These are phyloP conservation scores for Gobio gobio DNA, from an alignment of 2,113 vertebrate genomes.

Conservation along the genomic window DNA sequence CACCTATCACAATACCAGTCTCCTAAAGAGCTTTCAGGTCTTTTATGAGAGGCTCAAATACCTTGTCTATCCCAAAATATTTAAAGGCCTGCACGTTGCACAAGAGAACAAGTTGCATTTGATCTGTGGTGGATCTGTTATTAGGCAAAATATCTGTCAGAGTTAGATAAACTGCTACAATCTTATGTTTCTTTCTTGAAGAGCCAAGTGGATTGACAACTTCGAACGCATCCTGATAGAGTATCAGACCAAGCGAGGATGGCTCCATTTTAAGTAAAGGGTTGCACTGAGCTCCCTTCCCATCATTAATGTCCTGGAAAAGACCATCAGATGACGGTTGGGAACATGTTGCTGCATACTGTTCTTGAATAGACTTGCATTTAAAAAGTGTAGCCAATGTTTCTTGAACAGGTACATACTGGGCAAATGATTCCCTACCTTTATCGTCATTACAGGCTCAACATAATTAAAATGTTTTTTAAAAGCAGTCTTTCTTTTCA, in stretches of 20 bases:
- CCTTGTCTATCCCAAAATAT: no score
- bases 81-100: no score
- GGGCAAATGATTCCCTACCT: not conserved
- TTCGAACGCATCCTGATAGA: not conserved
- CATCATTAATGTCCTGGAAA: no score
- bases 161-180: slow-evolving; percentile 1
- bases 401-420: slow-evolving; percentile 3
- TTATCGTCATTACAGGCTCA: not conserved
- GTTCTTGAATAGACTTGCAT: not conserved
- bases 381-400: slow-evolving; percentile 15
- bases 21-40: not conserved
- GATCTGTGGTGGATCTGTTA: not conserved
- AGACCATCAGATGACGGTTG: not conserved
- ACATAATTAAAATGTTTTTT: no score
- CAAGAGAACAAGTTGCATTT: not conserved
- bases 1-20: no score
- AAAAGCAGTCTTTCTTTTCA: slow-evolving; percentile 15
- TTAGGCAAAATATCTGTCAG: not conserved
- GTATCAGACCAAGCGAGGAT: not conserved
- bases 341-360: not conserved
- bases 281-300: not conserved
- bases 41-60: not conserved
- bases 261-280: not conserved
- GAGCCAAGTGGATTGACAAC: not conserved
- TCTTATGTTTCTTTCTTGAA: not conserved